phyloP scores from a whole-genome alignment of 2,113 vertebrate genomes.

The Rutilus rutilus region DNA sequence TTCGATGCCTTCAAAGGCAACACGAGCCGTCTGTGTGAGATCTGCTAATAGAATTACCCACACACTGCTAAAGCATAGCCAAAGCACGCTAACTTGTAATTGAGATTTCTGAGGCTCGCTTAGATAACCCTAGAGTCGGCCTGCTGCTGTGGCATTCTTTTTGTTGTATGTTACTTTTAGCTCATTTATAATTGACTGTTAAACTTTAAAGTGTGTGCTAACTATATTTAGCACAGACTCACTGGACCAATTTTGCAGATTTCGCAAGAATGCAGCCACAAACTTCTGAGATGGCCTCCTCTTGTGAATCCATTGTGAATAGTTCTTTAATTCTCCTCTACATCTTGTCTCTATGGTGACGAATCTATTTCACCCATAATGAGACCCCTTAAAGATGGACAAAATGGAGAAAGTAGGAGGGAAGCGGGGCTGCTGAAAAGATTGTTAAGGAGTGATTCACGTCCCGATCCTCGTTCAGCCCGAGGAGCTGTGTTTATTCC shows the following conservation, averaged over 20 bases:
- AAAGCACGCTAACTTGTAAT: constrained; percentile 23
- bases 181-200: constrained; percentile 27
- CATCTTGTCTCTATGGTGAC: constrained; percentile 8
- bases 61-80: constrained; percentile 25
- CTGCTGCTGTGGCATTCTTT: not conserved
- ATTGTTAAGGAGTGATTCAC: constrained; percentile 66
- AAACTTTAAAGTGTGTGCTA: constrained; percentile 19
- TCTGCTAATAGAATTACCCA: constrained; percentile 40
- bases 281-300: not conserved
- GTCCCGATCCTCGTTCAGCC: constrained; percentile 69
- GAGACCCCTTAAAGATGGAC: constrained; percentile 45
- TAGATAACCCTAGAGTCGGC: constrained; percentile 28
- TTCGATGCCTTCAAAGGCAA: constrained; percentile 16
- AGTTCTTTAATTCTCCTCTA: constrained; percentile 13
- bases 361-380: constrained; percentile 29
- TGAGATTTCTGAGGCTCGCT: constrained; percentile 36
- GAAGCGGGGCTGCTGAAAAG: constrained; percentile 16
- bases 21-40: not conserved
- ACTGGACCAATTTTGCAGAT: not conserved
- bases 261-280: not conserved
- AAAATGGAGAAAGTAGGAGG: constrained; percentile 25
- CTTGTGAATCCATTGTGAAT: not conserved
- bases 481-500: constrained; percentile 78
- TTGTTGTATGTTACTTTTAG: constrained; percentile 18
- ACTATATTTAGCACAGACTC: not conserved